Evolutionary conservation across 2,797 vertebrate genomes (phyloP).

Genomic region (Acipenser oxyrinchus): DNA sequence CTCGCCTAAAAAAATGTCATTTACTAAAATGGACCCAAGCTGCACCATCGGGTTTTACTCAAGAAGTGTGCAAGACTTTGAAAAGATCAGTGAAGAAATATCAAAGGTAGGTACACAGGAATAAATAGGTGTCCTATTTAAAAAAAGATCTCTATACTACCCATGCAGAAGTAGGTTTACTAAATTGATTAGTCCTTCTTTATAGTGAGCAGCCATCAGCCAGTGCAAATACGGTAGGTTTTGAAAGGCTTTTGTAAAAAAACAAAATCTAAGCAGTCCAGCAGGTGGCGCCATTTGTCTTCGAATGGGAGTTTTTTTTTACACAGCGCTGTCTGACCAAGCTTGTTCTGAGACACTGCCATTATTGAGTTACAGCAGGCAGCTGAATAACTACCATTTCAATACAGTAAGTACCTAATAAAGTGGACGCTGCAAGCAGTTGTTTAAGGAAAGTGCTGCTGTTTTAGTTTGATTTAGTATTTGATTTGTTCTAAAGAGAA

Average conservation of each 20-base stretch:
- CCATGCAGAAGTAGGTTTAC: too few relatives aligned
- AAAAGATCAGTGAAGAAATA: constrained; percentile 78
- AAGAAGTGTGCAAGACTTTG: constrained; percentile 73
- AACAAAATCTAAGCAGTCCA: constrained; percentile 25
- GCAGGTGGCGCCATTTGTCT: constrained; percentile 65
- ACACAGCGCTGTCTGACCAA: too few relatives aligned
- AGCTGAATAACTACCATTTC: too few relatives aligned
- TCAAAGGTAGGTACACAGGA: constrained; percentile 64
- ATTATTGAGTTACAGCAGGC: too few relatives aligned
- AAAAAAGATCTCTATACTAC: too few relatives aligned
- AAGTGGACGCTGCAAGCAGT: not conserved
- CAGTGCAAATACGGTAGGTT: too few relatives aligned
- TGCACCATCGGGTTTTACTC: constrained; percentile 96
- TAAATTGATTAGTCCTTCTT: too few relatives aligned
- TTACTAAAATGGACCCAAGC: constrained; percentile 95
- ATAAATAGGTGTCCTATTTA: not conserved
- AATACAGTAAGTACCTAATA: too few relatives aligned
- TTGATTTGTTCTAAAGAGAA: constrained; percentile 61
- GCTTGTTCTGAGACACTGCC: too few relatives aligned
- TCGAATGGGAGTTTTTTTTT: constrained; percentile 26
- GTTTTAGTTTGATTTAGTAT: constrained; percentile 5
- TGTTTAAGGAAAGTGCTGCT: constrained; percentile 10
- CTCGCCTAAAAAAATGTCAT: constrained; percentile 97
- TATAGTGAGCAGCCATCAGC: too few relatives aligned
- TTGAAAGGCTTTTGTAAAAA: too few relatives aligned